Evolutionary conservation across 2,888 invertebrate genomes (phyloP).

Genomic region (Epirrita christyi): DNA sequence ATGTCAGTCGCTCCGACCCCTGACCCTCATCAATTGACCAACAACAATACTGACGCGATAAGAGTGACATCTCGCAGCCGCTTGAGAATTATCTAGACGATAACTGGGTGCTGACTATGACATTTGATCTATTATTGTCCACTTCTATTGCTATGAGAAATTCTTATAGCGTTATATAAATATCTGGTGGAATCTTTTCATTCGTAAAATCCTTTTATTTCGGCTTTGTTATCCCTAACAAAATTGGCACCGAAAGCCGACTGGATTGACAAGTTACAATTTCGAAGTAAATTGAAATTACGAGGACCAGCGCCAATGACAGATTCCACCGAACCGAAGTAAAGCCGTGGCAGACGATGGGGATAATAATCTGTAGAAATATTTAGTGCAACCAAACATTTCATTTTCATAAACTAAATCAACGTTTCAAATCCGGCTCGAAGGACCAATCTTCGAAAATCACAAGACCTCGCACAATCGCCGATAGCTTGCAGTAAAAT

Average conservation of each 20-base stretch:
- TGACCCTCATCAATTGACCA: slow-evolving; percentile 49
- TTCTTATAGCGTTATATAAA: neutral
- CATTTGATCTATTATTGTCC: neutral
- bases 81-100: neutral
- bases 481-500: too few relatives aligned
- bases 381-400: slow-evolving; percentile 18
- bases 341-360: slow-evolving; percentile 25
- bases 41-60: slow-evolving; percentile 43
- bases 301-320: slow-evolving; percentile 30
- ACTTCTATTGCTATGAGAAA: neutral
- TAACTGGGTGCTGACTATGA: neutral
- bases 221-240: slow-evolving; percentile 24
- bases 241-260: slow-evolving; percentile 38
- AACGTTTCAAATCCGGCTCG: neutral
- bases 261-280: slow-evolving; percentile 38
- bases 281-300: slow-evolving; percentile 37
- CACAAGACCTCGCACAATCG: too few relatives aligned
- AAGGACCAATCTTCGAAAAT: neutral
- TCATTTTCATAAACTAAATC: neutral
- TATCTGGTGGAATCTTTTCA: slow-evolving; percentile 9
- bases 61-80: slow-evolving; percentile 44
- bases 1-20: slow-evolving; percentile 50
- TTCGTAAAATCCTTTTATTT: slow-evolving; percentile 28
- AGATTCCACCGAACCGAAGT: slow-evolving; percentile 29
- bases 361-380: slow-evolving; percentile 21